Evolutionary conservation across 1,140 invertebrate genomes (phyloP), one percentile per base, ranked within the genome.

Genomic region (Acarapis woodi): DNA sequence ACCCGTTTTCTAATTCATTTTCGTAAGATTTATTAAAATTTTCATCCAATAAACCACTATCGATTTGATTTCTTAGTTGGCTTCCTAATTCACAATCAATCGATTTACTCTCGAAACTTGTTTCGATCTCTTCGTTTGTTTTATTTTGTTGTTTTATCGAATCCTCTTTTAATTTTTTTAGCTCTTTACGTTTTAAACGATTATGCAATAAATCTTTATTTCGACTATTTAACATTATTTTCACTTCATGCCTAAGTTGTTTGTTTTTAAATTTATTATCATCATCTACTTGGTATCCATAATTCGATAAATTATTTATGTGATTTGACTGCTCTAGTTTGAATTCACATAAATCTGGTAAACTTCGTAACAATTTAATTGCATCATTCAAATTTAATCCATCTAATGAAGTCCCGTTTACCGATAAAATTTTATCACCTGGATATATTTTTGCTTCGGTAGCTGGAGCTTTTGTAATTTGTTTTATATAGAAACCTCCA

Each of bases 401-500:
- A 8, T 6, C n/a, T 8, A 26, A n/a, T n/a, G 6, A 8, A 8
- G 25, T 26, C 6, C 25, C 25, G n/a, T 26, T 26, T 26, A 26
- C 25, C n/a, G 6, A 6, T 8, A 26, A n/a, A 8, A 26, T 26
- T 26, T 26, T n/a, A n/a, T 26, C 25, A 8, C 25, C 25, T 26
- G 31, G 18, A 14, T 12, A 32, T 32, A 32, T 32, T 12, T 16
- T 12, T 15, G n/a, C 12, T 3, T 32, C 18, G 9, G 18, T 19
- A 32, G 31, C 31, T 14, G 31, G 31, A 9, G 12, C 31, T 32
- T 32, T 32, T 14, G 31, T 32, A 3, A 32, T 14, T 32, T 32
- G 12, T 16, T 32, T 32, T 2, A 32, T 16, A 19, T 14, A 32
- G 18, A 32, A 32, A 10, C 31, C 31, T 32, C 18, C 31, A 32